A percentile compares a stretch with the other conserved stretches of the same genome.
These are phyloP conservation scores for Rhamphomyia laevipes DNA, from an alignment of 2,888 invertebrate genomes.

Conservation along the genomic window DNA sequence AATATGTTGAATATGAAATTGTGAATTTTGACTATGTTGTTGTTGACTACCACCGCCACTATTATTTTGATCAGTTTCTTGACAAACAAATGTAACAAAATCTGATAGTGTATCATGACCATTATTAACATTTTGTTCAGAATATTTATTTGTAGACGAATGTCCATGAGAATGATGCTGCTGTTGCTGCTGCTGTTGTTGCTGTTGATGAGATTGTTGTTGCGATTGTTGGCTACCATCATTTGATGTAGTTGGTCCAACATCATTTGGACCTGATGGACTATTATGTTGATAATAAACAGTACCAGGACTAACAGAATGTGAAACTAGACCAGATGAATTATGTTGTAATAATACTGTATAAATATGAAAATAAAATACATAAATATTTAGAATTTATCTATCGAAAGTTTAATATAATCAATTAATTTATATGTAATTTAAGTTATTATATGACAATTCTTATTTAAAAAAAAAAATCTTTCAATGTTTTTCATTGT, in stretches of 20 bases:
- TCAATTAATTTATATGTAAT: neutral
- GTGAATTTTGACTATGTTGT: slow-evolving; percentile 16
- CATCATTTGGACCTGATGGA: slow-evolving; percentile 22
- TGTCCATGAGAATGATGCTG: slow-evolving; percentile 18
- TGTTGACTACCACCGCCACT: slow-evolving; percentile 37
- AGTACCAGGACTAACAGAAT: slow-evolving; percentile 41
- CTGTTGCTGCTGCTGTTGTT: slow-evolving; percentile 12
- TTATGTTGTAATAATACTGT: slow-evolving; percentile 39
- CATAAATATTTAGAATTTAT: neutral
- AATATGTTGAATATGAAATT: slow-evolving; percentile 23
- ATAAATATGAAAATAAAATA: neutral
- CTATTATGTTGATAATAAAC: slow-evolving; percentile 42
- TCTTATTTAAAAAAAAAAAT: too few species aligned
- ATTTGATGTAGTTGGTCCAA: slow-evolving; percentile 13
- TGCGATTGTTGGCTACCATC: slow-evolving; percentile 18
- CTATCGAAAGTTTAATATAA: too few species aligned
- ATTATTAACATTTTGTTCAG: slow-evolving; percentile 42
- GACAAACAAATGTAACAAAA: slow-evolving; percentile 94
- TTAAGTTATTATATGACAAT: too few species aligned
- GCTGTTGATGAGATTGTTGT: slow-evolving; percentile 18
- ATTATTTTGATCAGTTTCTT: slow-evolving; percentile 62
- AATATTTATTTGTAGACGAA: neutral
- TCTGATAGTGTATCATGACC: slow-evolving; percentile 88
- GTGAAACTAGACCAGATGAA: slow-evolving; percentile 37
- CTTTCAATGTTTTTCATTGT: too few species aligned